Evolutionary conservation across 2,113 vertebrate species (phyloP), one percentile per base, ranked within the genome.

Genomic region (Pardalotus punctatus): DNA sequence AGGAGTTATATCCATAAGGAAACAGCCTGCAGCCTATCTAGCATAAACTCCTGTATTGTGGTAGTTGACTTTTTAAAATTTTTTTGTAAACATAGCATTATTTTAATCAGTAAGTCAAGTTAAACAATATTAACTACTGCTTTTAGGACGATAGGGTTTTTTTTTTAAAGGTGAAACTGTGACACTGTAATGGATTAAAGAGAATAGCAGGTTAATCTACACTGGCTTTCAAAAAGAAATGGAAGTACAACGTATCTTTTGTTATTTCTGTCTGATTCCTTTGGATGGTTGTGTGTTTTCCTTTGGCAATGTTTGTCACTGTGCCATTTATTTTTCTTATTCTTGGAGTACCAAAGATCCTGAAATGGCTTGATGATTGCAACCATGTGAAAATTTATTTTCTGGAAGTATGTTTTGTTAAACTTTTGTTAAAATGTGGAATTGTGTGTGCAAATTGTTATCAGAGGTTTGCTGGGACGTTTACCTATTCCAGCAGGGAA

Each of bases 291-390:
- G 86, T 94, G 56, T 33, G 35, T 91, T 91, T 97, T 91, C 60
- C 86, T 97, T 96, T 83, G 79, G 86, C 5, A 12, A 81, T 56
- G 80, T 94, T 92, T 94, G 88, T 97, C 94, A 94, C 66, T 93
- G 94, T 98, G 97, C 97, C 96, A 97, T 97, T 97, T 95, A 95
- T 81, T 95, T 97, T 95, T 95, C 85, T 96, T 97, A 76, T 86
- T 85, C 95, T 97, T 94, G 93, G 92, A 97, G 97, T 98, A 98
- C 98, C 98, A 98, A 98, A 98, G 98, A 98, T 97, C 97, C 97
- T 97, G 96, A 97, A 96, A 96, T 96, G 96, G 97, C 97, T 97
- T 96, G 96, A 97, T 95, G 95, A 92, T 95, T 95, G 76, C 89
- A 93, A 51, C 62, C 64, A 72, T 77, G 94, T 94, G 69, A 88